phyloP scores from a whole-genome alignment of 2,797 vertebrate species.

The Spondyliosoma cantharus region DNA sequence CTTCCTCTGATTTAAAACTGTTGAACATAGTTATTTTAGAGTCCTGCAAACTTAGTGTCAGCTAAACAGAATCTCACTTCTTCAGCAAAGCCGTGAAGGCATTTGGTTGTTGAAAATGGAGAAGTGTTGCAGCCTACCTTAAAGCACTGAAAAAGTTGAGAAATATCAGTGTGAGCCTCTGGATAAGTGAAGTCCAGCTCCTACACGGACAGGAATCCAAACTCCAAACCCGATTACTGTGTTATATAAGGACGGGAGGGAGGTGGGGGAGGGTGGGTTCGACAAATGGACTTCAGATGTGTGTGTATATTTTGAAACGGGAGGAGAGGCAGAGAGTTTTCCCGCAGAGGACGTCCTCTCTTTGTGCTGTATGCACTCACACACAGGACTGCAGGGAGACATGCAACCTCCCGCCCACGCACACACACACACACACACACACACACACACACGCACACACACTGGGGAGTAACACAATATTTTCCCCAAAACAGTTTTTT shows the following conservation, averaged over 20 bases:
- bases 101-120: background rate
- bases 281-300: slow-evolving; percentile 29
- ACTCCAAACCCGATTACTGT: slow-evolving; percentile 34
- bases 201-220: slow-evolving; percentile 27
- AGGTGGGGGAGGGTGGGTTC: slow-evolving; percentile 4
- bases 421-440: background rate
- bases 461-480: background rate
- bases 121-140: slow-evolving; percentile 50
- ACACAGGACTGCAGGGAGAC: background rate
- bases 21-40: background rate
- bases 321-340: slow-evolving; percentile 7
- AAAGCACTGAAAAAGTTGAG: slow-evolving; percentile 17
- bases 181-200: background rate
- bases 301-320: background rate
- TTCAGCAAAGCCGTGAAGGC: background rate
- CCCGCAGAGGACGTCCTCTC: background rate
- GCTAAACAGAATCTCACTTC: background rate
- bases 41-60: background rate
- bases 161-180: slow-evolving; percentile 19
- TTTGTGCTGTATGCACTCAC: background rate
- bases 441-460: background rate
- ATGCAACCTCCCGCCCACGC: background rate
- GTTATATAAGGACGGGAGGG: slow-evolving; percentile 49
- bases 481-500: background rate
- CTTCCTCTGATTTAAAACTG: background rate